Base-by-base conservation (phyloP, 1,140 invertebrate genomes). In the Harpegnathos saltator region DNA sequence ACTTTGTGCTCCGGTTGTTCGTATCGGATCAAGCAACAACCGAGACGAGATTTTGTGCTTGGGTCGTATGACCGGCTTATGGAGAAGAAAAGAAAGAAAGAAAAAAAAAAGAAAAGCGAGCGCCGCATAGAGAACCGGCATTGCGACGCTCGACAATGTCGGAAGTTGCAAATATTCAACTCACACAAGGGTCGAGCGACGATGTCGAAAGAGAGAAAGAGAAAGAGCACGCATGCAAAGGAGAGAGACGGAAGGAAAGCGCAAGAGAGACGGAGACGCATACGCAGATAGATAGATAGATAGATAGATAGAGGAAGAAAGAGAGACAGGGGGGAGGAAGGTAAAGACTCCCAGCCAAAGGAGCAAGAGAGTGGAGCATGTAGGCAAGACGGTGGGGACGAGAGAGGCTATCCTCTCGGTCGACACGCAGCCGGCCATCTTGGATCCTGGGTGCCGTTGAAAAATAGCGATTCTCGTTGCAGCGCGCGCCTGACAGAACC, bases 361-460 rank as follows among this genome's bases (percentile, higher is more conserved):
- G 82, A 71, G 81, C 14, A 72, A 86, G 84, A 80, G 75, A 81
- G 81, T 29, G 75, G 50, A 48, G 66, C 44, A 56, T 56, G 38
- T 65, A 50, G 52, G 52, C 54, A 44, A 63, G 80, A 72, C 15
- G 56, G 26, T 9, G 48, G 14, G 54, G 33, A 62, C 59, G 66
- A 84, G 56, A 83, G 81, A 78, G 87, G 85, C 74, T 85, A 84
- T 86, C 90, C 82, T 90, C 88, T 90, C 86, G 88, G 50, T 71
- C 88, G 87, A 88, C 83, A 88, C 82, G 88, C 85, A 50, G 68
- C 56, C 92, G 86, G 92, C 92, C 92, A 93, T 93, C 89, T 93
- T 93, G 92, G 81, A 93, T 93, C 89, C 89, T 90, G 89, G 86
- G 82, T 84, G 84, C 89, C 91, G 91, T 91, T 89, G 84, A 91